Base-by-base conservation (phyloP, 2,113 vertebrate species). In the Upupa epops region DNA sequence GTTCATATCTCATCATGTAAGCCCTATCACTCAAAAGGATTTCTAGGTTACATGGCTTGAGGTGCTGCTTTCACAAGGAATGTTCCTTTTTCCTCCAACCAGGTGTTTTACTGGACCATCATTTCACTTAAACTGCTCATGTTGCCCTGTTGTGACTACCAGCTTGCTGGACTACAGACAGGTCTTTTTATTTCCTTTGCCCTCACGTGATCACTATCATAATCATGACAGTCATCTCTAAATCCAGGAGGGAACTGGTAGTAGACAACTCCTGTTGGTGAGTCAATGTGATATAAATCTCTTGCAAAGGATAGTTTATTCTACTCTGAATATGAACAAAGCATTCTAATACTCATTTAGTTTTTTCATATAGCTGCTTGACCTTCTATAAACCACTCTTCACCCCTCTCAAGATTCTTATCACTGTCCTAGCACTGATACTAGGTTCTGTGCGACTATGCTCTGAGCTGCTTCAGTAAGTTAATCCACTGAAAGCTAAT, bases 391-490 rank as follows among this genome's bases (percentile, higher is more conserved):
- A 93, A 59, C 51, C 63, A 75, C 63, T 4, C n/a, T 66, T 45
- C 56, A 86, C 31, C 48, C 80, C 80, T 42, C 5, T 8, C 0
- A 0, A 93, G 72, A 72, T 55, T 80, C 21, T 64, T 81, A 86
- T 28, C 68, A 18, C 31, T 42, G 86, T 25, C 46, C 64, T 49
- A 36, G 48, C 42, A 56, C 51, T 85, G 31, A 13, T 3, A 72
- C 36, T 10, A 42, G 68, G 49, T 68, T 37, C 26, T 1, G 0
- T 6, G 40, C 3, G 0, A 45, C 21, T 54, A 19, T 1, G 1
- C 56, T 21, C 12, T 21, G 60, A 88, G 69, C 71, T 89, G 72
- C 56, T 90, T 31, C 75, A 20, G 55, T 11, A 37, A 70, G 32
- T 74, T 84, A 87, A 91, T 82, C 74, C 59, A 60, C 58, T 48